Evolutionary conservation across 1,140 invertebrate genomes (phyloP), one percentile per base, ranked within the genome.

Genomic region (Monomorium pharaonis): DNA sequence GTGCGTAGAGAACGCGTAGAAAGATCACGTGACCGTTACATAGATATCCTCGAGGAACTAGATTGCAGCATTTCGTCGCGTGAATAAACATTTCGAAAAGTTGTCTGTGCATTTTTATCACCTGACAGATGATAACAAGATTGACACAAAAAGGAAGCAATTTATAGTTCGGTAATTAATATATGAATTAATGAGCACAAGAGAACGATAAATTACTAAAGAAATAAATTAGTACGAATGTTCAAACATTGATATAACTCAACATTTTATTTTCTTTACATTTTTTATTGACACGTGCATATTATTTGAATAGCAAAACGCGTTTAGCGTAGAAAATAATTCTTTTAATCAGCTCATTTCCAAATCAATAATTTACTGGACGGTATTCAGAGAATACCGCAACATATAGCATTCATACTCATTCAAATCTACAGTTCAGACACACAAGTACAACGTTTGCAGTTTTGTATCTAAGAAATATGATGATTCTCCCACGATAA

Each of bases 401-500:
- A 27, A 33, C 51, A 27, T 30, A 65, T 42, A 56, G 24, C 24
- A 72, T 72, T 83, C 18, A 51, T 37, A 1, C 27, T 49, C 18
- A 21, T 44, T 56, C 49, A 80, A 37, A 80, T 37, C 24, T 70
- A 21, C 58, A 21, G 24, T 47, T 72, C 37, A 18, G 27, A 44
- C 24, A 24, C n/a, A 51, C 24, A 51, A 65, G 27, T 27, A 37
- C 78, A 72, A 21, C 51, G 51, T 3, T 47, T 83, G 65, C 78
- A 83, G 67, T 83, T 72, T 7, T 10, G 49, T 58, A 58, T 72
- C 51, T 27, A 44, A 72, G 65, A 83, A 83, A 83, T 72, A 30
- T n/a, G 37, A 72, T 30, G 78, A 83, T 58, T 58, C 67, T 72
- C 27, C 51, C 37, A 72, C 24, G 51, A 81, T 44, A 56, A 83